A percentile compares a stretch with the other conserved stretches of the same genome.
phyloP scores from a whole-genome alignment of 2,888 invertebrate genomes.

The Tenthredo distinguenda region DNA sequence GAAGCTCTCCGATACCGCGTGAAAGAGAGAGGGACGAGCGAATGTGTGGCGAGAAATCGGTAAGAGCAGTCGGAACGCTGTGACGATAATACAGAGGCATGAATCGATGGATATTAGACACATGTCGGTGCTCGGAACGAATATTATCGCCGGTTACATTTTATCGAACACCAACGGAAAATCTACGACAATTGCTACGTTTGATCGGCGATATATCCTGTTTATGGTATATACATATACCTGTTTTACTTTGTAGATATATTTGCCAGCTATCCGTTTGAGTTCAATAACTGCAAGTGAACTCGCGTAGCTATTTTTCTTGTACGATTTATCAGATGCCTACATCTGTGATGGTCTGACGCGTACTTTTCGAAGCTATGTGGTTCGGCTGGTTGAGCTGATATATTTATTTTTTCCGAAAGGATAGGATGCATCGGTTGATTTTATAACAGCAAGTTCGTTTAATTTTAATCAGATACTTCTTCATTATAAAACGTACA shows the following conservation, averaged over 20 bases:
- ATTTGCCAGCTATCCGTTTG: constrained; percentile 24
- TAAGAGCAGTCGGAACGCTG: constrained; percentile 43
- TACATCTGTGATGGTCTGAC: background rate
- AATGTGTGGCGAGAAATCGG: constrained; percentile 8
- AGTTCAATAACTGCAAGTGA: constrained; percentile 39
- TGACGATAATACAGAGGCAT: background rate
- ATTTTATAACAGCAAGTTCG: background rate
- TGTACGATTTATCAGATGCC: background rate
- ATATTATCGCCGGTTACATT: constrained; percentile 38
- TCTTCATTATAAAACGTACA: background rate
- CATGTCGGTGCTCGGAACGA: constrained; percentile 14
- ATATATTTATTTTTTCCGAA: background rate
- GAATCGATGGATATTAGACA: constrained; percentile 29
- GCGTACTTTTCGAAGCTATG: background rate
- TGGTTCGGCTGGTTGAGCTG: background rate
- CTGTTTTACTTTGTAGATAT: constrained; percentile 5
- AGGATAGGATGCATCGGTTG: background rate
- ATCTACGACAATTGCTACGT: constrained; percentile 1
- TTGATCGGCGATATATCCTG: constrained; percentile 42
- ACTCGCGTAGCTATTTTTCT: constrained; percentile 17
- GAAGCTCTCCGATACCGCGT: constrained; percentile 1
- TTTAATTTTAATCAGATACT: background rate
- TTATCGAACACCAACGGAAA: constrained; percentile 3
- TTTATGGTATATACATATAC: background rate
- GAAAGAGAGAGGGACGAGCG: background rate